Base-by-base conservation (phyloP, 2,113 vertebrate genomes). In the Sialia sialis region DNA sequence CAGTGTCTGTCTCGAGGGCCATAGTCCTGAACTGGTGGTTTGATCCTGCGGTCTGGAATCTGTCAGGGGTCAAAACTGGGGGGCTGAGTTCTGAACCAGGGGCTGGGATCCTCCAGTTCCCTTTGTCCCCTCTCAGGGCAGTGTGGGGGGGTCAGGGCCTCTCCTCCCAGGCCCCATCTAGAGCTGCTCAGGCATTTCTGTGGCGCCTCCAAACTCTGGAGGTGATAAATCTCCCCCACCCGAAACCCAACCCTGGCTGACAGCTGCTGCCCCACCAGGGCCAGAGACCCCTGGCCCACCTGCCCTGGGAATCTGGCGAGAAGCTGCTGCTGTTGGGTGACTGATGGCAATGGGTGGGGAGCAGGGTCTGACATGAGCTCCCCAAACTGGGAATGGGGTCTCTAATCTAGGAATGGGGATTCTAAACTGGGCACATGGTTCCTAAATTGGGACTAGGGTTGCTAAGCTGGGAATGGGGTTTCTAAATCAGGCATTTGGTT, bases 271-370 rank as follows among this genome's bases (percentile, higher is more conserved):
- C 29, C n/a, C 6, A 0, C 44, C 70, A 34, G 48, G 70, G 49
- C 34, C 89, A 78, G 43, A 4, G 30, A 30, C 64, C 84, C 69
- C 69, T 2, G 5, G 16, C 10, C 73, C 91, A 88, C 58, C 91
- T 88, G 91, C 43, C 59, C 6, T 2, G 0, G 58, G 43, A 51
- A 64, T 67, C 18, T 4, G 60, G 36, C 0, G 4, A 23, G 84
- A 25, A 54, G 79, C 62, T 16, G 60, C 44, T 2, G 27, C 73
- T 0, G 0, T 4, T 3, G 17, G 29, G 16, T 41, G 78, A 39
- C 19, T 0, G 26, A 48, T 1, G 4, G 88, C 1, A 7, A 26
- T 1, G 14, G 75, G 34, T 16, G 4, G 49, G 54, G 62, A 66
- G 16, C 3, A 3, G 67, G 19, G 17, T 18, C 36, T 6, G 8